These are phyloP conservation scores for Anas platyrhynchos DNA, from an alignment of 2,113 vertebrate genomes.

Conservation along the genomic window DNA sequence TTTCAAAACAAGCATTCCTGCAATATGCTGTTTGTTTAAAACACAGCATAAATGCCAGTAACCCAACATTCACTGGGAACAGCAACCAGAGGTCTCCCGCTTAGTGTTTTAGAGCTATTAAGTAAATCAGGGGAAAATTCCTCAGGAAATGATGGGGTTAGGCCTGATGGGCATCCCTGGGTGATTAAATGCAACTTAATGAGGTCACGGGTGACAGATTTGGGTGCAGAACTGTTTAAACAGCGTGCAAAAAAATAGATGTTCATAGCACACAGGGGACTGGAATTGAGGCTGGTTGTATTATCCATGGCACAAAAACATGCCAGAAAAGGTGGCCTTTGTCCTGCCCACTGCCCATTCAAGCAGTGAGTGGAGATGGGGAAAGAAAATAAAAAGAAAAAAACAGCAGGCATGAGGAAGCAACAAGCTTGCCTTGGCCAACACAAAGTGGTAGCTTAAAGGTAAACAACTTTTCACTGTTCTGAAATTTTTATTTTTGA, in stretches of 20 bases:
- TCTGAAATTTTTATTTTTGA: neutral
- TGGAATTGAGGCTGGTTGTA: neutral
- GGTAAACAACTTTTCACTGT: neutral
- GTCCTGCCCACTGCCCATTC: neutral
- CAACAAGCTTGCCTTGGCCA: neutral
- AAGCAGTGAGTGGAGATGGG: neutral
- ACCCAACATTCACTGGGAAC: neutral
- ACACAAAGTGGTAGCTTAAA: neutral
- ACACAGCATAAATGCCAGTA: slow-evolving; percentile 13
- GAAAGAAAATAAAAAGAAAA: neutral
- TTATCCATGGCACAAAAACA: neutral
- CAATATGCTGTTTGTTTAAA: slow-evolving; percentile 57
- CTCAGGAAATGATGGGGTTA: slow-evolving; percentile 58
- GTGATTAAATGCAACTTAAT: slow-evolving; percentile 63
- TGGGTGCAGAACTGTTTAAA: slow-evolving; percentile 1
- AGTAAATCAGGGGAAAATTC: slow-evolving; percentile 58
- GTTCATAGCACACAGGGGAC: neutral
- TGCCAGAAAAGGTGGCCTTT: neutral
- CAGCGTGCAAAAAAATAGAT: neutral
- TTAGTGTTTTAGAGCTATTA: slow-evolving; percentile 28
- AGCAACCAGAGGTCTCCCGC: slow-evolving; percentile 18
- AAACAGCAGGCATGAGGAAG: neutral
- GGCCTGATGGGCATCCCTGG: slow-evolving; percentile 29
- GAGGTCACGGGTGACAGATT: slow-evolving; percentile 51
- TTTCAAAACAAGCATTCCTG: slow-evolving; percentile 54